Conservation (phyloP, 2,888 invertebrate species). For the Carcina quercana region DNA sequence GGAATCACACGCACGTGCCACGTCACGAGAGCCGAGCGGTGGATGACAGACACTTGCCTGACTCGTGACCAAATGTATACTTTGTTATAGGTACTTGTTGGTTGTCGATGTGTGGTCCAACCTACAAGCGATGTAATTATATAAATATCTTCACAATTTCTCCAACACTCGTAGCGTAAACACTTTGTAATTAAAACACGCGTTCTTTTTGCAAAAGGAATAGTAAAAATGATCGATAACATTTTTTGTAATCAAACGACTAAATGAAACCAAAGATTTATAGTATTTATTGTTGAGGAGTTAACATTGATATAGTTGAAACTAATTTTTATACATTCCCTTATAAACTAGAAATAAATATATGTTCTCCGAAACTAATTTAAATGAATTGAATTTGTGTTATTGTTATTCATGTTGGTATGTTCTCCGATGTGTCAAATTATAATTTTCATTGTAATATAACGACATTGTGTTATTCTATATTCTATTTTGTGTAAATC, state of each 20-base stretch:
- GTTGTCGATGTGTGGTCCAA: too few species aligned
- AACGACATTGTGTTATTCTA: conserved; percentile 25
- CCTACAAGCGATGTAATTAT: conserved; percentile 34
- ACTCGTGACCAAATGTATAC: too few species aligned
- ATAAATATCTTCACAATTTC: conserved; percentile 23
- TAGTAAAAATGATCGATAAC: conserved; percentile 26
- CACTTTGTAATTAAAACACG: conserved; percentile 21
- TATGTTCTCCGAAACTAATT: conserved; percentile 15
- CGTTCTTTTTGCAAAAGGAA: conserved; percentile 28
- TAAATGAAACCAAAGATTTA: conserved; percentile 70
- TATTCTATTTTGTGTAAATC: conserved; percentile 32
- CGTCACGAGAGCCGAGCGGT: too few species aligned
- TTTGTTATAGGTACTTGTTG: too few species aligned
- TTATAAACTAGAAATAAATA: conserved; percentile 25
- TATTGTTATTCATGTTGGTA: conserved; percentile 18
- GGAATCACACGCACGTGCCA: too few species aligned
- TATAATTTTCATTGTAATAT: conserved; percentile 12
- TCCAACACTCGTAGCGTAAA: conserved; percentile 25
- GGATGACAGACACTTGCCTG: too few species aligned
- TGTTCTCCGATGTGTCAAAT: conserved; percentile 40
- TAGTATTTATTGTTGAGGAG: conserved; percentile 68
- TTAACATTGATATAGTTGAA: conserved; percentile 57
- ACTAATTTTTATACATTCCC: conserved; percentile 66
- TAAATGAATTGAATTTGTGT: conserved; percentile 18
- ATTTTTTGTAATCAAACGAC: conserved; percentile 58